Percentiles rank a stretch among this genome's conserved stretches.
phyloP scores from a whole-genome alignment of 2,113 vertebrate genomes.

The Gallinago media region DNA sequence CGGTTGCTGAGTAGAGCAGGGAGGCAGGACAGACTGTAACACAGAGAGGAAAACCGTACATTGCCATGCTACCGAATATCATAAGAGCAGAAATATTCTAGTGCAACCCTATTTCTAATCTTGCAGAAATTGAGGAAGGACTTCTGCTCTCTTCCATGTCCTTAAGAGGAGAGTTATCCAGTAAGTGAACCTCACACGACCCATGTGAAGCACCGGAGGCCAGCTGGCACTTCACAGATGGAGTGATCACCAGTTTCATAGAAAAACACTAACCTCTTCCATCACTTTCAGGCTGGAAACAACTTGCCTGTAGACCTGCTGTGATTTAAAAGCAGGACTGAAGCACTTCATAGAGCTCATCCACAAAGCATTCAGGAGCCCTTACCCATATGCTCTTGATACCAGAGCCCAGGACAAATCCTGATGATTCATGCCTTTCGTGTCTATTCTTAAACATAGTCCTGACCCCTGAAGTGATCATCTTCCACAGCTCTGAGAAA shows the following conservation, averaged over 20 bases:
- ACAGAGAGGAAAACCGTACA: neutral
- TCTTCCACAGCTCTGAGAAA: neutral
- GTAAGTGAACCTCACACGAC: neutral
- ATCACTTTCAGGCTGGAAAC: neutral
- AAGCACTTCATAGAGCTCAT: neutral
- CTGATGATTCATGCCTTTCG: neutral
- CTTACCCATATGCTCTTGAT: rapidly evolving
- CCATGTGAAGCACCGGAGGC: neutral
- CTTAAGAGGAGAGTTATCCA: neutral
- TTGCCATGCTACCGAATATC: rapidly evolving
- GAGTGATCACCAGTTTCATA: neutral
- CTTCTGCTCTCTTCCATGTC: neutral
- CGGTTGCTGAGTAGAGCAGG: neutral
- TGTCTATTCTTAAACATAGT: neutral
- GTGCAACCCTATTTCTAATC: neutral
- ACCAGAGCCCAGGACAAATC: neutral
- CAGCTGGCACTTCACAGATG: neutral
- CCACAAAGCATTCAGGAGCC: neutral
- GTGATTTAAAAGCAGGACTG: neutral
- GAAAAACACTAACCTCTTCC: neutral
- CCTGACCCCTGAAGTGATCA: neutral
- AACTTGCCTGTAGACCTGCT: neutral
- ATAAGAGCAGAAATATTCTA: neutral
- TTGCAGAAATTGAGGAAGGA: neutral
- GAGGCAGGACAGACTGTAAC: conserved; percentile 1